A percentile compares a stretch with the other conserved stretches of the same genome.
phyloP scores from a whole-genome alignment of 2,888 invertebrate species.

The Nomada ferruginata region DNA sequence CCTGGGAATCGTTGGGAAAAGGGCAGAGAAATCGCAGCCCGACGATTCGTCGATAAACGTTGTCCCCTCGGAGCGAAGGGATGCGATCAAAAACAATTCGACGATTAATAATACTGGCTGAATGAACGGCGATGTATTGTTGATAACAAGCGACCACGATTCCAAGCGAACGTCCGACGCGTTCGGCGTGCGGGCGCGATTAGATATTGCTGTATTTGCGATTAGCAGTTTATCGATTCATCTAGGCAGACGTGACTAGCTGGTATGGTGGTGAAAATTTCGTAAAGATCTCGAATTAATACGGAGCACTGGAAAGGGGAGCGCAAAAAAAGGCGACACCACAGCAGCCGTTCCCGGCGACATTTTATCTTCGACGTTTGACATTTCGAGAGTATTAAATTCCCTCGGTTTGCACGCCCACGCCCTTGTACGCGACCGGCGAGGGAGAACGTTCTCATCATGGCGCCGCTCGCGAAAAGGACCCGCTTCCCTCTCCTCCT shows the following conservation, averaged over 20 bases:
- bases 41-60: slow-evolving; percentile 27
- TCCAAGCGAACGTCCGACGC: neutral
- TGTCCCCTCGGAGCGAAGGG: neutral
- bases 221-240: neutral
- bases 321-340: slow-evolving; percentile 26
- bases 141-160: slow-evolving; percentile 23
- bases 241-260: no score
- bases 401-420: slow-evolving; percentile 67
- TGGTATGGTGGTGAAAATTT: no score
- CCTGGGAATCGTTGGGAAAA: slow-evolving; percentile 49
- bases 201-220: neutral
- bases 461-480: slow-evolving; percentile 63
- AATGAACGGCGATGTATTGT: neutral
- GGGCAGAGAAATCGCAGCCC: slow-evolving; percentile 7
- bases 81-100: slow-evolving; percentile 16
- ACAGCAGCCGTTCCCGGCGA: slow-evolving; percentile 50
- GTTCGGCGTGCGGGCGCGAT: slow-evolving; percentile 7
- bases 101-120: neutral
- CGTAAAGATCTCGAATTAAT: no score
- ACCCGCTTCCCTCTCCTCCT: slow-evolving; percentile 18
- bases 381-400: slow-evolving; percentile 78
- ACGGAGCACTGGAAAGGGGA: slow-evolving; percentile 32
- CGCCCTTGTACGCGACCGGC: slow-evolving; percentile 63
- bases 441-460: slow-evolving; percentile 65
- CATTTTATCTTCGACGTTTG: slow-evolving; percentile 78